Evolutionary conservation across 2,797 vertebrate species (phyloP), one percentile per base, ranked within the genome.

Genomic region (Scomberomorus guttatus): DNA sequence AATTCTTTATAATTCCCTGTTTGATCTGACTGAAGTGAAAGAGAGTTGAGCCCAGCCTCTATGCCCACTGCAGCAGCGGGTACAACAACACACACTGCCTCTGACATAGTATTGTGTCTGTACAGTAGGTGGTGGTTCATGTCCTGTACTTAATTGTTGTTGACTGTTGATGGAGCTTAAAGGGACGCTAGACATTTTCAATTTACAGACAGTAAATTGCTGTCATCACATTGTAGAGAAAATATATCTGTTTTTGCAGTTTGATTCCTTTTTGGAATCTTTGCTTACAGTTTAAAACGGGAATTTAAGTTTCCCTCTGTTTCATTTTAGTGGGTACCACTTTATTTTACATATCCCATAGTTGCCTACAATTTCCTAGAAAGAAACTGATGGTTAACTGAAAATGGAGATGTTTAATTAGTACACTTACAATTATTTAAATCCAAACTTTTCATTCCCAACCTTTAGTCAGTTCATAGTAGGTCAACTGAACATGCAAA

Each of bases 61-160:
- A 37, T 7, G 24, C 59, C 39, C 62, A 48, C 81, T 60, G 32
- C 72, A 87, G 62, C 65, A 86, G 72, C 46, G 24, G 68, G 65
- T 22, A 92, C 94, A 92, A 95, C 95, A 96, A 96, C 94, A 95
- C 95, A 96, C 94, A 95, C 94, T 94, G 93, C 93, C 92, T 90
- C 86, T 95, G 95, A 92, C 83, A 83, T 90, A 84, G 82, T 95
- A 82, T 81, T 93, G 87, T 92, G 89, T 89, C 83, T 60, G 55
- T 86, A 69, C 71, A 77, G 67, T 79, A 58, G 94, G 92, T 92
- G 92, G 95, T 88, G 80, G 61, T 77, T 75, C 78, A 77, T 46
- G 83, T 93, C 65, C 63, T 62, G 84, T 93, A 88, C 94, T 81
- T 94, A 54, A 9, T 25, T 58, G 87, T 87, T 92, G 89, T 94